Evolutionary conservation across 2,888 invertebrate genomes (phyloP), one percentile per base, ranked within the genome.

Genomic region (Disparrhopalites patrizii): DNA sequence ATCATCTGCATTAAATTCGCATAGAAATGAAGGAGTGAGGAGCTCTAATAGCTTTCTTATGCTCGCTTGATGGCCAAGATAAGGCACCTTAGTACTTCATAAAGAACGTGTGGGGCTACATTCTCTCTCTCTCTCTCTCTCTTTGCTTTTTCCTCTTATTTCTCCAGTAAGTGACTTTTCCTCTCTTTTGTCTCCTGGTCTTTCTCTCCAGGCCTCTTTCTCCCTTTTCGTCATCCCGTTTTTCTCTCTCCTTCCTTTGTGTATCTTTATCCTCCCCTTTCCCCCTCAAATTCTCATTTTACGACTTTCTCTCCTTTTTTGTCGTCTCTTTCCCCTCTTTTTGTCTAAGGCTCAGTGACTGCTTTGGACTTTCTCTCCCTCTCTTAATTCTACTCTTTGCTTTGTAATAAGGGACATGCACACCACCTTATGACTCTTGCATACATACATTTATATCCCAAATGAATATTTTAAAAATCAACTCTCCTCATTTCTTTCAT

Each of bases 1-100:
- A 58, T 58, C 58, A 28, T 58, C 43, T 58, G 58, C 58, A 58
- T 58, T 40, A 58, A 58, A 43, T 23, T 58, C 43, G 28, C 43
- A 58, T 58, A 38, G 58, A 58, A 58, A 58, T 58, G 58, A 58
- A 58, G 58, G 58, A 40, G 58, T 43, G 28, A 27, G 28, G 58
- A 43, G 43, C 25, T 7, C 27, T 58, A 58, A 58, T 58, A 58
- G 58, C 58, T 58, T 58, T 58, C 58, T 58, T 58, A 58, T 40
- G 58, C 58, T 27, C 58, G 15, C 58, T 58, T 58, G 58, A 58
- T 58, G 58, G 58, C 58, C 36, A 27, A 68, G 70, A 70, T 70
- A 70, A 70, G 70, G 65, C 70, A 70, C 70, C 70, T 70, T 70
- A 67, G 68, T 65, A 68, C 65, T 70, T 70, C 66, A 70, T 70